Base-by-base conservation (phyloP, 2,888 invertebrate genomes). In the Dicroscelio sp. region DNA sequence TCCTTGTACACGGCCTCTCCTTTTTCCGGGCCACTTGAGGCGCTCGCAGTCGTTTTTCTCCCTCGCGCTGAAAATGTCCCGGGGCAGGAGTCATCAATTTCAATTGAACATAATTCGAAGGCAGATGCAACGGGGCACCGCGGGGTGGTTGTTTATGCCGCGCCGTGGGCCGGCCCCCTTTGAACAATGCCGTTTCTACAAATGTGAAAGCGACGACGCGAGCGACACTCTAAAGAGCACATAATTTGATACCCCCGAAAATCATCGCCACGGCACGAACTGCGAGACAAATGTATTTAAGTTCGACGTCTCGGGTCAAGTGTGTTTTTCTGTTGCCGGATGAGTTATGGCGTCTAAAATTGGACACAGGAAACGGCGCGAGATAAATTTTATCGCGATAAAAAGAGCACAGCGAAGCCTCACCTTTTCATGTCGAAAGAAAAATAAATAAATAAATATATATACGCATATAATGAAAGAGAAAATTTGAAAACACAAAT, bases 31-130 rank as follows among this genome's bases (percentile, higher is more conserved):
- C 93, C 95, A 95, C 95, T 95, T 93, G 94, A 95, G 87, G 38
- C 76, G 86, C 80, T n/a, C n/a, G n/a, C n/a, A n/a, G 85, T 52
- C 78, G 67, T 80, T 86, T 87, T 52, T 60, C 90, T 78, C 90
- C 86, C 86, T 88, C 43, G 58, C 91, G 43, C 76, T 33, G 31
- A 85, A 94, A 91, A 92, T 90, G 88, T 85, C 87, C 88, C 91
- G 90, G 93, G 92, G 85, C 94, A 91, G 90, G 89, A 95, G 95
- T 95, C 96, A 96, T 96, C 96, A 96, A 96, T 96, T 96, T 95
- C 95, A 94, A 96, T 96, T 94, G 95, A 92, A 95, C 96, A 96
- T 96, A 96, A 96, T 96, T 96, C 96, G 96, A 96, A 96, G 95
- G 96, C 88, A 88, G 83, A 88, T 88, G 88, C 88, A 96, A 95